Conservation (phyloP, 1,140 invertebrate species). For the Tetraneura akinire region DNA sequence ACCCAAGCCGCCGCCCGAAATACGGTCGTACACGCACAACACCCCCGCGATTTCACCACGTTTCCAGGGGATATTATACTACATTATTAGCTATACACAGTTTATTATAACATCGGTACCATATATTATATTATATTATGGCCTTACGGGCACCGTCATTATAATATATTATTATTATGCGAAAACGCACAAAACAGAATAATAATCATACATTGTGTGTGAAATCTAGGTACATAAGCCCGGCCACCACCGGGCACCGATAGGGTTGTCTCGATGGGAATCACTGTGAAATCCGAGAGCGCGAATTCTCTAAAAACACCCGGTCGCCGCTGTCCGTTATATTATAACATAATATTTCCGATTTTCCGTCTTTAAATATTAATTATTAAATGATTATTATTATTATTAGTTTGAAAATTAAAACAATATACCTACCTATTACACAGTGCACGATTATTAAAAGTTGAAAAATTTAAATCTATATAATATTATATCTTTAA, state of each 20-base stretch:
- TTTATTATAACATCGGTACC: neutral
- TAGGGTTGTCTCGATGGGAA: slow-evolving; percentile 19
- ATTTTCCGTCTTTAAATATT: too few species aligned
- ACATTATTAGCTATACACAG: neutral
- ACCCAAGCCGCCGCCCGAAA: neutral
- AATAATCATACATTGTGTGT: neutral
- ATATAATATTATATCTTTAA: too few species aligned
- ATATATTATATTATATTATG: neutral
- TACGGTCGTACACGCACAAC: neutral
- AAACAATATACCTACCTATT: too few species aligned
- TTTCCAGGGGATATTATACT: neutral
- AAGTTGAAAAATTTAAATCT: too few species aligned
- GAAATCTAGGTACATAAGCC: neutral
- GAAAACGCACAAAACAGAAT: neutral
- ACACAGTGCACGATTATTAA: too few species aligned
- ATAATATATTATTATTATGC: slow-evolving; percentile 7
- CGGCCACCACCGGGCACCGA: neutral
- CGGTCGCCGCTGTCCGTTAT: neutral
- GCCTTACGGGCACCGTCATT: neutral
- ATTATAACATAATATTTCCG: neutral
- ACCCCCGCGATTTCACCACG: slow-evolving; percentile 11
- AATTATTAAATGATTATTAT: too few species aligned
- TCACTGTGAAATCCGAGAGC: slow-evolving; percentile 14
- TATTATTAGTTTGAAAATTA: too few species aligned
- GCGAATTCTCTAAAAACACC: slow-evolving; percentile 18